Percentiles rank a stretch among this genome's conserved stretches.
Conservation (phyloP, 2,888 invertebrate species). For the Chaitophorus viminalis region DNA sequence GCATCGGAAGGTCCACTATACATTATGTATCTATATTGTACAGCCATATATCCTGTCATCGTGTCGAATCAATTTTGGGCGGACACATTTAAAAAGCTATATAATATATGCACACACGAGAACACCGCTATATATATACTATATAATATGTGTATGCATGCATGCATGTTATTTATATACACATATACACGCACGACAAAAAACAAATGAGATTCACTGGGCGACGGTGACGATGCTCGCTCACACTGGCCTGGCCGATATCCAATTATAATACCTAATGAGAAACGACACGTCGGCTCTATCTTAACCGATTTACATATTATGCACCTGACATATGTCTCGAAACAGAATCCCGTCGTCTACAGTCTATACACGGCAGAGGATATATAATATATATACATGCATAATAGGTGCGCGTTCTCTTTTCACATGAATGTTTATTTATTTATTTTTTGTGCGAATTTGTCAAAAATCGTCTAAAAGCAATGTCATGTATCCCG, state of each 20-base stretch:
- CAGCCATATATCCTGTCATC: too few relatives aligned
- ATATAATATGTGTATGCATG: too few relatives aligned
- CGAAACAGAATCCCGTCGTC: slow-evolving; percentile 20
- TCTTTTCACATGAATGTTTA: not conserved
- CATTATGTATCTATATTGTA: too few relatives aligned
- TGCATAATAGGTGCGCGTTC: not conserved
- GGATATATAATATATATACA: not conserved
- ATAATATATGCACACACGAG: not conserved
- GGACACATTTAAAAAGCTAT: too few relatives aligned
- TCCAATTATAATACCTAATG: slow-evolving; percentile 52
- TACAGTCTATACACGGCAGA: too few relatives aligned
- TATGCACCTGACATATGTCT: slow-evolving; percentile 13
- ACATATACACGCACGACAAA: not conserved
- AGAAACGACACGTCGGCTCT: slow-evolving; percentile 30
- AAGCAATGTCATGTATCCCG: slow-evolving; percentile 28
- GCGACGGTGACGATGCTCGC: not conserved
- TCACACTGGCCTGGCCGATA: slow-evolving; percentile 16
- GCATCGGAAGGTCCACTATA: not conserved
- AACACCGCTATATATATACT: not conserved
- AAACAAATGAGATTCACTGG: slow-evolving; percentile 21
- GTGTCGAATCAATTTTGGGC: too few relatives aligned
- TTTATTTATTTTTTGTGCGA: slow-evolving; percentile 13
- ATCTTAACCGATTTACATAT: slow-evolving; percentile 43
- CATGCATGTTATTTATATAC: too few relatives aligned
- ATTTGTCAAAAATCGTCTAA: slow-evolving; percentile 22